Conservation (phyloP, 2,113 vertebrate genomes). For the Catharus fuscescens region DNA sequence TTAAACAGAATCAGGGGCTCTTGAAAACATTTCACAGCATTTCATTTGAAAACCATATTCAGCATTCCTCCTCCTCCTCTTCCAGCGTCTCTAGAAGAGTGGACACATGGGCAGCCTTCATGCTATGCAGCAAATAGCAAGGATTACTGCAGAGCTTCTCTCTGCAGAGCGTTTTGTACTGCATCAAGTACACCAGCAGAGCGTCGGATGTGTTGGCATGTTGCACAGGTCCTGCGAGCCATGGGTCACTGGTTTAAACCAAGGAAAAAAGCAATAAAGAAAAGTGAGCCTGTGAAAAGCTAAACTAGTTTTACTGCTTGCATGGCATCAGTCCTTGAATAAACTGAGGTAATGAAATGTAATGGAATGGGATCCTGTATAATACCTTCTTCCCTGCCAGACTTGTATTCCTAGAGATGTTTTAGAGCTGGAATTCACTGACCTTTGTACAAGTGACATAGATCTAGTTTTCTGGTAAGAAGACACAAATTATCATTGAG, state of each 20-base stretch:
- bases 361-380: neutral
- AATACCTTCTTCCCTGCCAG: neutral
- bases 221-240: accelerated
- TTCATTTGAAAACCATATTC: neutral
- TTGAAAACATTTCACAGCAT: neutral
- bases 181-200: neutral
- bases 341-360: neutral
- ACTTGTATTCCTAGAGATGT: constrained; percentile 11
- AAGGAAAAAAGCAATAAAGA: neutral
- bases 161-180: neutral
- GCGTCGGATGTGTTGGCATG: neutral
- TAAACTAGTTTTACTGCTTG: neutral
- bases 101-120: neutral
- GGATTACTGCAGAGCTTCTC: neutral
- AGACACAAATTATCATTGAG: constrained; percentile 39
- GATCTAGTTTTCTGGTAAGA: constrained; percentile 57
- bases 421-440: constrained; percentile 43
- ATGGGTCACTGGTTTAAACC: neutral
- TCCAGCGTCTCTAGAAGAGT: neutral
- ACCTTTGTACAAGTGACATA: constrained; percentile 47
- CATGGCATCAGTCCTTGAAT: neutral
- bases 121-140: accelerated
- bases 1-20: neutral
- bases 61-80: neutral
- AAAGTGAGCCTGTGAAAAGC: neutral